Base-by-base conservation (phyloP, 2,113 vertebrate genomes). In the Hyaena hyaena region DNA sequence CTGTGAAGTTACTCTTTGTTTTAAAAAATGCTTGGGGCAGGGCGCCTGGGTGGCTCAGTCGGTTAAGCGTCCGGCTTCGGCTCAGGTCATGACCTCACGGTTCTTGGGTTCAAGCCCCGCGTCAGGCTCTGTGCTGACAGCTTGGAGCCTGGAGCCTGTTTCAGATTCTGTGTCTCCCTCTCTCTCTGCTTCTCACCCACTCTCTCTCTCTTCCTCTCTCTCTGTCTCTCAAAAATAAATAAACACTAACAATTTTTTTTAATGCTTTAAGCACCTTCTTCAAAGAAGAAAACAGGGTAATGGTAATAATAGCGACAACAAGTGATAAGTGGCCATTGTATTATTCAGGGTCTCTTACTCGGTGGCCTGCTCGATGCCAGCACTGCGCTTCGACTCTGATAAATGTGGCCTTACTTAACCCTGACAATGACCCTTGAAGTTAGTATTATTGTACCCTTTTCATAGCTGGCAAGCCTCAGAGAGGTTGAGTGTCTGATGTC, bases 321-420 rank as follows among this genome's bases (percentile, higher is more conserved):
- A 33, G 53, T 31, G 43, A 4, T 17, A 10, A 50, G 15, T 21
- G 53, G 84, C n/a, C 48, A 8, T 4, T 43, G 33, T 17, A 80
- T 82, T 68, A 76, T 23, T 43, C 14, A 7, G 50, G n/a, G 86
- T 65, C 58, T n/a, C 4, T 58, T 35, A 24, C 39, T 35, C 68
- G 2, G 0, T 7, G 43, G 26, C 26, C 15, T 0, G 77, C 24
- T 48, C 39, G 1, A 0, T 12, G 50, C 10, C 14, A 69, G 33
- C 69, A 26, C 68, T 33, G 19, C 31, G 35, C 48, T 58, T 17
- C 58, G 82, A 63, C 23, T 39, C 24, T 24, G 39, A 43, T 19
- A 53, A 7, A 7, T 3, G 43, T 4, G 39, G 3, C 24, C 90
- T 84, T 39, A 35, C 24, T 55, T 35, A 23, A 53, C 55, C 23